phyloP scores from a whole-genome alignment of 2,797 vertebrate species.

The Etheostoma perlongum region DNA sequence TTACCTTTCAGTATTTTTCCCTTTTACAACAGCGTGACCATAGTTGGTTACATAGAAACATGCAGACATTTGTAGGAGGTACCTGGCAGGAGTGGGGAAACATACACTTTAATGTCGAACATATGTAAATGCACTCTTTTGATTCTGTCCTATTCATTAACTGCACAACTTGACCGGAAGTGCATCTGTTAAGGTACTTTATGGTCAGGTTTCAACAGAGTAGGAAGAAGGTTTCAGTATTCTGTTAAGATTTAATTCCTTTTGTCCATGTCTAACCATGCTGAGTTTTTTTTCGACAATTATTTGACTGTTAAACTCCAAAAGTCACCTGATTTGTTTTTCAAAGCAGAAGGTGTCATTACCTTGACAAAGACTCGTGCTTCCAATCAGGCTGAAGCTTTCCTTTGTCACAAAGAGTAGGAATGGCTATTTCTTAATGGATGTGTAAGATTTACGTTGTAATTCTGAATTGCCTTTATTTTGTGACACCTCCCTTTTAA shows the following conservation, averaged over 20 bases:
- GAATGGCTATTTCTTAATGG: background rate
- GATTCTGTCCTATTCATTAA: constrained; percentile 25
- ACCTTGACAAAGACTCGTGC: background rate
- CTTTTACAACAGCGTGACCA: background rate
- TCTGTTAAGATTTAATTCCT: background rate
- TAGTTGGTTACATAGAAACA: background rate
- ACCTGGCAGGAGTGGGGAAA: background rate
- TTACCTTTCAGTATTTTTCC: background rate
- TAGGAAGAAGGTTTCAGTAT: background rate
- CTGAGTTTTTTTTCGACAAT: background rate
- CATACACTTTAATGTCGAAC: background rate
- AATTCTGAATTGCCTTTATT: background rate
- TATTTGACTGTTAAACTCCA: background rate
- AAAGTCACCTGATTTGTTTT: background rate
- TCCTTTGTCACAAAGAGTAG: background rate
- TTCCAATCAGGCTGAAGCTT: background rate
- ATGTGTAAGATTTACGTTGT: background rate
- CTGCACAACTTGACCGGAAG: background rate
- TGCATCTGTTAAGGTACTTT: background rate
- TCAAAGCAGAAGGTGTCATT: background rate
- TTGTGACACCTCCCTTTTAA: background rate
- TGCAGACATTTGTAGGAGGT: background rate
- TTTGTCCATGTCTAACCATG: background rate
- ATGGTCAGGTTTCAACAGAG: background rate
- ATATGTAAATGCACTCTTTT: background rate